phyloP scores from a whole-genome alignment of 2,113 vertebrate genomes.

The Paramisgurnus dabryanus region DNA sequence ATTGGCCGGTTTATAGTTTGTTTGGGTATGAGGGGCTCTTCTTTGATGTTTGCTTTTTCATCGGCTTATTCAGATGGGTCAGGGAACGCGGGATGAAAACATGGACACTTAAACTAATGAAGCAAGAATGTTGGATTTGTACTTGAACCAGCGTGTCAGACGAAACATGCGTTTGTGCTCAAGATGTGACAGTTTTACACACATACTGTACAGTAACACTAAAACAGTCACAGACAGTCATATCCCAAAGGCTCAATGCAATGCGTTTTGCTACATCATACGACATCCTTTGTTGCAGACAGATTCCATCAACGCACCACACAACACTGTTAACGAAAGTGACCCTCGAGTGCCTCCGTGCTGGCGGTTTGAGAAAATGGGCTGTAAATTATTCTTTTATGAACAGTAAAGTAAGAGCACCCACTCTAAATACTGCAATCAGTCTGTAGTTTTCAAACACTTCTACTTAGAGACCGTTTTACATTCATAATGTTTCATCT shows the following conservation, averaged over 20 bases:
- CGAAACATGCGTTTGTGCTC: neutral
- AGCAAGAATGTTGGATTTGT: conserved; percentile 7
- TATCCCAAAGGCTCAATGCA: neutral
- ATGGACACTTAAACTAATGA: conserved; percentile 10
- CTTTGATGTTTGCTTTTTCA: conserved; percentile 28
- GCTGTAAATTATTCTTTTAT: conserved; percentile 7
- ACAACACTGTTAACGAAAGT: conserved; percentile 10
- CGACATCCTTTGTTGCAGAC: neutral
- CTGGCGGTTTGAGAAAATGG: conserved; percentile 20
- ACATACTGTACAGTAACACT: neutral
- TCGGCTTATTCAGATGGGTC: conserved; percentile 40
- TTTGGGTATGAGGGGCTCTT: conserved; percentile 1
- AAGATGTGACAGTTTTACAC: neutral
- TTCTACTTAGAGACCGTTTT: conserved; percentile 26
- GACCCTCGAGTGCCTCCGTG: neutral
- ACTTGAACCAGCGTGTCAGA: neutral
- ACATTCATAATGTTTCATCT: conserved; percentile 17
- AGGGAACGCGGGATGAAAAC: conserved; percentile 6
- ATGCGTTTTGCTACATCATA: neutral
- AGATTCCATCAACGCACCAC: neutral
- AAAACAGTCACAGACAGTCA: conserved; percentile 15
- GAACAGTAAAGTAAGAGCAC: conserved; percentile 23
- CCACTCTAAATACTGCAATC: conserved; percentile 17
- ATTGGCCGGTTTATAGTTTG: conserved; percentile 1
- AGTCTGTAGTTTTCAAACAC: conserved; percentile 21